Percentiles rank a stretch among this genome's conserved stretches.
Evolutionary conservation across 2,113 vertebrate species (phyloP).

Genomic region (Tetrax tetrax): DNA sequence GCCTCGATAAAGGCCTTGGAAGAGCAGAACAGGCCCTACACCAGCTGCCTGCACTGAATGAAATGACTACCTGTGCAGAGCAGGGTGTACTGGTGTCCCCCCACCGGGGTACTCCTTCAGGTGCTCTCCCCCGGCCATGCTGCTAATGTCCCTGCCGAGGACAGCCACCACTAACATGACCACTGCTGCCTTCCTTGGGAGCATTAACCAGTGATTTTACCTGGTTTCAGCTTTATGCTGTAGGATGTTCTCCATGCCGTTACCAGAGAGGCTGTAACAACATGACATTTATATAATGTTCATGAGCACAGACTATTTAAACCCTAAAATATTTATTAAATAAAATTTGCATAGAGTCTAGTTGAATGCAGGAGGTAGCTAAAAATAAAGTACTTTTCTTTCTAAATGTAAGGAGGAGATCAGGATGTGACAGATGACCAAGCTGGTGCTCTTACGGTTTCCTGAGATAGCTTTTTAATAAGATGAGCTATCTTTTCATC

Average conservation of each 20-base stretch:
- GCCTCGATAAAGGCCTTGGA: neutral
- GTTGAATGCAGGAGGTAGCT: constrained; percentile 10
- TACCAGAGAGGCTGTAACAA: neutral
- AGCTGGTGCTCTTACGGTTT: neutral
- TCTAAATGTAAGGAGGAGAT: neutral
- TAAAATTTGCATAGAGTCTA: constrained; percentile 45
- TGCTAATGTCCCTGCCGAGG: neutral
- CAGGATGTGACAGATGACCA: constrained; percentile 11
- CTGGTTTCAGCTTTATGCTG: neutral
- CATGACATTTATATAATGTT: neutral
- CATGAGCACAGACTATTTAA: constrained; percentile 11
- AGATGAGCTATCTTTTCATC: neutral
- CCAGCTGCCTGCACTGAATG: accelerated
- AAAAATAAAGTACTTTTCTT: constrained; percentile 13
- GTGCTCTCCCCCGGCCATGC: neutral
- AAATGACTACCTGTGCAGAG: neutral
- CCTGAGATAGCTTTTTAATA: constrained; percentile 2
- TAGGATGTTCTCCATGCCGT: accelerated
- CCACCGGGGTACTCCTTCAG: neutral
- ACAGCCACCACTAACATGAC: accelerated
- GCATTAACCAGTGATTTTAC: neutral
- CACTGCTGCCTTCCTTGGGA: neutral
- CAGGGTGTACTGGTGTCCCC: neutral
- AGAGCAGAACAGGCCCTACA: neutral
- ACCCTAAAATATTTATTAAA: constrained; percentile 41